Evolutionary conservation across 2,113 vertebrate species (phyloP), one percentile per base, ranked within the genome.

Genomic region (Chauna torquata): DNA sequence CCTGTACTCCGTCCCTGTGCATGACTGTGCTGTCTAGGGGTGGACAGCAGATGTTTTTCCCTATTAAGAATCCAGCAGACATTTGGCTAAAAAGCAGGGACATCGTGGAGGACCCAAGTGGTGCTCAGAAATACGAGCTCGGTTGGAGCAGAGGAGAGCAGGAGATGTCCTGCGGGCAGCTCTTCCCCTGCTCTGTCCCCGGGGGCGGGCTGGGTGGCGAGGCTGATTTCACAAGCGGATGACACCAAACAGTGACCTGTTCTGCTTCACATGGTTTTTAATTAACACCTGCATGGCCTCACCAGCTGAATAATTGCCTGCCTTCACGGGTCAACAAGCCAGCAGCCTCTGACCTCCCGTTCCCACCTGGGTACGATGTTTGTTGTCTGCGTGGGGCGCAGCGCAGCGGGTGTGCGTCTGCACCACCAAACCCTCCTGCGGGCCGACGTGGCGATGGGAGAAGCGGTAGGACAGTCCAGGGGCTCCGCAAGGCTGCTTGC

Each of bases 251-350:
- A 95, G 91, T 86, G 92, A 95, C 91, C 90, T 88, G 81, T 88
- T 96, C 95, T 96, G 94, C 95, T 91, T 96, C 70, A 8, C 92
- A 58, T 95, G 81, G 66, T 88, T 95, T 97, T 97, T 97, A 97
- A 98, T 97, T 98, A 97, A 94, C 97, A 96, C 94, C 82, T 95
- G 94, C 93, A 86, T 82, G 94, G 90, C 96, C 87, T 93, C 95
- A 82, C 90, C 90, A 86, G 75, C 84, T 88, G 92, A 86, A 90
- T 95, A 96, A 95, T 91, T 93, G 88, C 92, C 85, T 96, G 82
- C 71, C 49, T 97, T 96, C 94, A 90, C 61, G 96, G 95, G 88
- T 97, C 97, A 97, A 88, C 92, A 97, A 92, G 50, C 64, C 82
- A 90, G 86, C 81, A 96, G 89, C 69, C 62, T 50, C 83, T 89